Percentiles rank a stretch among this genome's conserved stretches.
Conservation (phyloP, 2,797 vertebrate species). For the Phrynocephalus guinanensis region DNA sequence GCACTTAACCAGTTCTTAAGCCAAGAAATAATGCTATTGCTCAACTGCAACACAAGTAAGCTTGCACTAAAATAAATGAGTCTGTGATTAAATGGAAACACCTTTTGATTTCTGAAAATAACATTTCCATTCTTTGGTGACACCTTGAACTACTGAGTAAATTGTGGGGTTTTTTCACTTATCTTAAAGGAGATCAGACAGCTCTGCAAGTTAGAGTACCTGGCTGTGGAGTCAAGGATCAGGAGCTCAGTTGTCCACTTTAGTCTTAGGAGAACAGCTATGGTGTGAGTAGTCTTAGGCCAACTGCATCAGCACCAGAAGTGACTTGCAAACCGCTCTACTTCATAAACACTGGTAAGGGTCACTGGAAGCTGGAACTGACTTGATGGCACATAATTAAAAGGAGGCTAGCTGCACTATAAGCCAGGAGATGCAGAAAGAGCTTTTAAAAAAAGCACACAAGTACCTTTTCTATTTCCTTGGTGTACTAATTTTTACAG, state of each 20-base stretch:
- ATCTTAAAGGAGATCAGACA: background rate
- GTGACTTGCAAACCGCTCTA: too few relatives aligned
- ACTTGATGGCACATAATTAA: background rate
- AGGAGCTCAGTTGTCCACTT: too few relatives aligned
- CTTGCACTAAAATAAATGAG: conserved; percentile 28
- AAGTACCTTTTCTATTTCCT: background rate
- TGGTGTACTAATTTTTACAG: background rate
- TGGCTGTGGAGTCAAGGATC: too few relatives aligned
- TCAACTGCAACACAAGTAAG: conserved; percentile 16
- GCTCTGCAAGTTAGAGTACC: background rate
- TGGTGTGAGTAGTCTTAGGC: too few relatives aligned
- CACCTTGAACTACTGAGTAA: background rate
- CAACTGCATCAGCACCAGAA: too few relatives aligned
- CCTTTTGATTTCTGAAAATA: background rate
- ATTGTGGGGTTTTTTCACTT: background rate
- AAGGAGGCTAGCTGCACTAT: background rate
- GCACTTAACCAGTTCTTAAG: conserved; percentile 25
- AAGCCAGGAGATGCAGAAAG: too few relatives aligned
- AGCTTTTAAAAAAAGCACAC: too few relatives aligned
- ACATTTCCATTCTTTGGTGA: background rate
- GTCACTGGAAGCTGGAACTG: too few relatives aligned
- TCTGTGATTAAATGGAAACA: conserved; percentile 27
- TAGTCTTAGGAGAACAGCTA: too few relatives aligned
- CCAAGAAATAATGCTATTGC: background rate
- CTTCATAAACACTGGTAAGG: too few relatives aligned